Percentiles rank a stretch among this genome's conserved stretches.
phyloP scores from a whole-genome alignment of 1,140 invertebrate genomes.

The Monochamus saltuarius region DNA sequence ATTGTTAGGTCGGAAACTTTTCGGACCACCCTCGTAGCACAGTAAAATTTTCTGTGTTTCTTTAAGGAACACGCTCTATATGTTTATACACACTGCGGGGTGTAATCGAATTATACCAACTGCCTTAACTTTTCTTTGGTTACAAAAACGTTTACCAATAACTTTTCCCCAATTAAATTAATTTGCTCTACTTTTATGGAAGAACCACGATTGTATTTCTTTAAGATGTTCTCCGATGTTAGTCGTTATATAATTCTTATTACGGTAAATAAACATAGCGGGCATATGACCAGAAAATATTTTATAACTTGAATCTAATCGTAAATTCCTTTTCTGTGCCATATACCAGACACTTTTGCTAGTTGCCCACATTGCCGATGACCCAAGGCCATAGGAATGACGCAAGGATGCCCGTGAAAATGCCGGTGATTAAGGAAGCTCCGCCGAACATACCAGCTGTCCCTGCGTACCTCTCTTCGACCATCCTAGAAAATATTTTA shows the following conservation, averaged over 20 bases:
- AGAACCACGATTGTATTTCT: conserved; percentile 29
- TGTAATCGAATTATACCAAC: too few species aligned
- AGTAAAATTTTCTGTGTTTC: too few species aligned
- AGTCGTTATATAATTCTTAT: conserved; percentile 1
- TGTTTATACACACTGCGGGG: too few species aligned
- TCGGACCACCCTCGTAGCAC: too few species aligned
- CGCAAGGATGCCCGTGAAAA: conserved; percentile 80
- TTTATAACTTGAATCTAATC: conserved; percentile 36
- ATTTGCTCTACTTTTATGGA: conserved; percentile 18
- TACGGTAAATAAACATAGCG: conserved; percentile 15
- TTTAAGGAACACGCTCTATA: too few species aligned
- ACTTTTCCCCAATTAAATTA: too few species aligned
- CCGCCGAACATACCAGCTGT: conserved; percentile 95
- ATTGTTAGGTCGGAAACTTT: too few species aligned
- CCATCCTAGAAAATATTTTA: conserved; percentile 62
- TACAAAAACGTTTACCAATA: too few species aligned
- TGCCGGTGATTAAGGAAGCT: conserved; percentile 86
- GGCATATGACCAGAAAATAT: conserved; percentile 39
- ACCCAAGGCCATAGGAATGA: conserved; percentile 69
- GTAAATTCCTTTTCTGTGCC: conserved; percentile 45
- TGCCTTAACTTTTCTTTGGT: too few species aligned
- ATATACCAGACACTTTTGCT: conserved; percentile 52
- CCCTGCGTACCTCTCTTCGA: conserved; percentile 78
- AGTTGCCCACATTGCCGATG: conserved; percentile 54
- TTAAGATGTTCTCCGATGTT: neutral